phyloP scores from a whole-genome alignment of 2,888 invertebrate genomes.

The Aphelenchoides bicaudatus region DNA sequence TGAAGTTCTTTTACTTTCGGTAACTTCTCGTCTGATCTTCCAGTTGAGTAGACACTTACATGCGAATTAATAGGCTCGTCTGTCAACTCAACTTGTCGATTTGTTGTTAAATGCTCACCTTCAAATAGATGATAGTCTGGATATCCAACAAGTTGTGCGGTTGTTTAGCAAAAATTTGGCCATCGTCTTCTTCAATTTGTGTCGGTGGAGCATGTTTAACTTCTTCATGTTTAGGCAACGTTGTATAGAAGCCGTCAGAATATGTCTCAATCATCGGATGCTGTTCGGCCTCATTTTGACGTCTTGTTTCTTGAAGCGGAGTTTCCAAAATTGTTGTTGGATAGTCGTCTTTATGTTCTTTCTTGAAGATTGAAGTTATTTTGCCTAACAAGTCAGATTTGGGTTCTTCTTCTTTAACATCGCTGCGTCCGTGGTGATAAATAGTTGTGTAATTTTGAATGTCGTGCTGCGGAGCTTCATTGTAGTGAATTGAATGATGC shows the following conservation, averaged over 20 bases:
- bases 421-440: no score
- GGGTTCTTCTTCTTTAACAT: not conserved
- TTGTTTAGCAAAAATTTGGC: not conserved
- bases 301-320: no score
- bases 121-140: not conserved
- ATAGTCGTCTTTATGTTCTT: no score
- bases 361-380: no score
- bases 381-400: no score
- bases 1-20: not conserved
- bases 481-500: not conserved
- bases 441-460: no score
- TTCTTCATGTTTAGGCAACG: no score
- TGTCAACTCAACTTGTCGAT: not conserved
- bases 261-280: not conserved
- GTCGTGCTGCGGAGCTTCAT: not conserved
- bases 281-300: no score
- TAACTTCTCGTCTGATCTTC: not conserved
- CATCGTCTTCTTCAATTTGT: not conserved
- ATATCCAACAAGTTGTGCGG: not conserved
- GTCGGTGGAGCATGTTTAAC: not conserved
- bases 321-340: no score
- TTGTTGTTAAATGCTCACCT: not conserved
- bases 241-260: no score
- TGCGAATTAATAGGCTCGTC: not conserved
- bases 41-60: not conserved